Evolutionary conservation across 2,888 invertebrate species (phyloP), one percentile per base, ranked within the genome.

Genomic region (Limnephilus rhombicus): DNA sequence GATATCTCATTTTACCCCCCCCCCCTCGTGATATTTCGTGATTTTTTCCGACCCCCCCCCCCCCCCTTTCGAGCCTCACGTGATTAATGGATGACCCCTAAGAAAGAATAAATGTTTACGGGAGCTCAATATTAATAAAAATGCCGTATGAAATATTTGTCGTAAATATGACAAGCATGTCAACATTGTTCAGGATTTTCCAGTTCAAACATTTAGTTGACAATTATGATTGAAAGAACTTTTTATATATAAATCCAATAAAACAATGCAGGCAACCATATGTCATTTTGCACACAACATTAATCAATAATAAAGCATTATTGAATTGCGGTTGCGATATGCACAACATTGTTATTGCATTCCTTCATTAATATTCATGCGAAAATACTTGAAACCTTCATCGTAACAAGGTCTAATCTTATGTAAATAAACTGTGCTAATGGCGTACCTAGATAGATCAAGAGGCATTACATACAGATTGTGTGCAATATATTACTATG

Each of bases 381-480:
- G 34, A 83, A 83, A 83, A 83, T 83, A 83, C 83, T 34, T 82
- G 34, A 82, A 41, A 24, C 83, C 83, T 83, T 34, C 83, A 37
- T 83, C 9, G n/a, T 68, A 68, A 68, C n/a, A 24, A 68, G 68
- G 68, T 68, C 68, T 68, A 68, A 68, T 68, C 68, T 68, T 68
- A 68, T 68, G 68, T 68, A 68, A 68, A 68, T 68, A 68, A 68
- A n/a, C 68, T 68, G 68, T 68, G 68, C 68, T 68, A 68, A 68
- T 68, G 68, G 68, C n/a, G 0, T n/a, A 68, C 68, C 68, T 68
- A 68, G 7, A 68, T 68, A 68, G 18, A 68, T 1, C 68, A n/a
- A 68, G 68, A 68, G 68, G 68, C 68, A 68, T 68, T 68, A 24
- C 24, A 7, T 68, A 9, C 2, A 9, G 9, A 68, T 24, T 68